Evolutionary conservation across 2,888 invertebrate genomes (phyloP), one percentile per base, ranked within the genome.

Genomic region (Myopa tessellatipennis): DNA sequence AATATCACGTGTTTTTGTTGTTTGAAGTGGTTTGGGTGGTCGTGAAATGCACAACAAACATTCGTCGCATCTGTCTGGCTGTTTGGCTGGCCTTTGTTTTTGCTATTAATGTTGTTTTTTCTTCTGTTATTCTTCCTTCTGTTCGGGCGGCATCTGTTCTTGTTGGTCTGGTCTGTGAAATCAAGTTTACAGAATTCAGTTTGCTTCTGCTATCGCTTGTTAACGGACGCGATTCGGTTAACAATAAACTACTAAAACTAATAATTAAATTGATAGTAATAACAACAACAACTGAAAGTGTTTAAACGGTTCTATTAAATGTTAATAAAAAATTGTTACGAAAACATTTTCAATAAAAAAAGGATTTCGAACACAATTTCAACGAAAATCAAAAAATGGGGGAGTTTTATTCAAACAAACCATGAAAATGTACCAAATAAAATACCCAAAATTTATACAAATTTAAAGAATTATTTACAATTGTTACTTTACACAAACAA

Each of bases 141-240:
- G 60, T 74, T 63, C 18, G 6, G 34, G 40, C 38, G 65, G 55
- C 18, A 38, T 16, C 69, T 69, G 69, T 26, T 34, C 18, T 26
- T 12, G 18, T 18, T 50, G 8, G 58, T 67, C 58, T 73, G 61
- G 3, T 67, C 36, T 18, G 16, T 60, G 69, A 60, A 75, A 40
- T 36, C 18, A 68, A 55, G 60, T 75, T 60, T 40, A 26, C 5
- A 63, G 16, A 69, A 69, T 75, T 75, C 69, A 75, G 75, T 75
- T 40, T 50, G 60, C 45, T 60, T 69, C 60, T 75, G 61, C 34
- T 68, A 38, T 58, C 75, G 69, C 60, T 69, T 45, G 69, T 5
- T 60, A 60, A 18, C 60, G 75, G 36, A 14, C 36, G 36, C 65
- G 65, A 36, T 14, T 65, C 36, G 34, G 4, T 34, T 26, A n/a